A percentile compares a stretch with the other conserved stretches of the same genome.
These are phyloP conservation scores for Drosophila melanica DNA, from an alignment of 1,140 invertebrate species.

Conservation along the genomic window DNA sequence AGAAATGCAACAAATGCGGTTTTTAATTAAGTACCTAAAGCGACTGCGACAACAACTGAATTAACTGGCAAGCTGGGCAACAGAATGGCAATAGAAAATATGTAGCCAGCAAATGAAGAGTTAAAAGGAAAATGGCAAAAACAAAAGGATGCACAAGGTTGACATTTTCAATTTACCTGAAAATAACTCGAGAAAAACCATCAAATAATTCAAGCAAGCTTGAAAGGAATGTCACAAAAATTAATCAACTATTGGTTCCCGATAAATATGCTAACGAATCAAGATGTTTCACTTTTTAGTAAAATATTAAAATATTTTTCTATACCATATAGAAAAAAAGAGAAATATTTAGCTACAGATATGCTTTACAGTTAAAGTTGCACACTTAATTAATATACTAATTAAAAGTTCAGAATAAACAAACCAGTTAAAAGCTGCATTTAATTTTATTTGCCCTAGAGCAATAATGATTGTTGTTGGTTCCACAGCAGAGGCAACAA, in stretches of 20 bases:
- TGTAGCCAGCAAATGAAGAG: background rate
- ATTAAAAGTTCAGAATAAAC: too few species aligned
- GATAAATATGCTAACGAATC: too few species aligned
- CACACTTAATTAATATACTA: too few species aligned
- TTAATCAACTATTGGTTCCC: too few species aligned
- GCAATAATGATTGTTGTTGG: conserved; percentile 1
- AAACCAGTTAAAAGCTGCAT: too few species aligned
- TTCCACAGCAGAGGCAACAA: background rate
- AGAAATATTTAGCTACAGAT: too few species aligned
- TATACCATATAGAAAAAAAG: too few species aligned
- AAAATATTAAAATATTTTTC: too few species aligned
- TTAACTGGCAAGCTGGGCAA: conserved; percentile 47
- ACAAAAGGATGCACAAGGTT: background rate
- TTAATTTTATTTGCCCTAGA: background rate
- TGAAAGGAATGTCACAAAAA: too few species aligned
- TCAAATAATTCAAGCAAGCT: too few species aligned
- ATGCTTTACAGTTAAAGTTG: too few species aligned
- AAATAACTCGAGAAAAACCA: background rate
- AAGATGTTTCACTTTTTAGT: too few species aligned
- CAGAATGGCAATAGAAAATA: conserved; percentile 9
- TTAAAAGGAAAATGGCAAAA: background rate
- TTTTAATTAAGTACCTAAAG: conserved; percentile 74
- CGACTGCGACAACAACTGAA: conserved; percentile 62
- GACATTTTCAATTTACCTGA: background rate
- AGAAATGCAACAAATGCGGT: conserved; percentile 44